phyloP scores from a whole-genome alignment of 2,113 vertebrate genomes.

The Zingel zingel region DNA sequence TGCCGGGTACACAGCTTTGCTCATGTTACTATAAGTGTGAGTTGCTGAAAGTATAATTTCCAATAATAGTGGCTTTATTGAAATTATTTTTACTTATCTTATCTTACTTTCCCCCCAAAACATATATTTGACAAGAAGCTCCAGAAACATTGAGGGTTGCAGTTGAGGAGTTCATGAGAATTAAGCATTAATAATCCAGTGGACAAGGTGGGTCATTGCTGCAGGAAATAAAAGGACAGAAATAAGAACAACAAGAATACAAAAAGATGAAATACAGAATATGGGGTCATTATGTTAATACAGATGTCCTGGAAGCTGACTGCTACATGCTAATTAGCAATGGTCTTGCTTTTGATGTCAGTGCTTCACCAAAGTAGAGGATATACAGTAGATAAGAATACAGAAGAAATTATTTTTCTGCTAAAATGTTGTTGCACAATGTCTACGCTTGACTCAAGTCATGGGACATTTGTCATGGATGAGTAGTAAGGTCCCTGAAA shows the following conservation, averaged over 20 bases:
- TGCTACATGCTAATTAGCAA: conserved; percentile 8
- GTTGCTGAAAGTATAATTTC: conserved; percentile 6
- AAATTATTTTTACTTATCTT: no score
- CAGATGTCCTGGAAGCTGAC: neutral
- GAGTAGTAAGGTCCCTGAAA: neutral
- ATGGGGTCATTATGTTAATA: neutral
- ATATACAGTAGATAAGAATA: conserved; percentile 3
- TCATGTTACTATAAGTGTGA: conserved; percentile 3
- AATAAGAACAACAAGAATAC: conserved; percentile 2
- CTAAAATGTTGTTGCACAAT: neutral
- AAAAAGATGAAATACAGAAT: conserved; percentile 2
- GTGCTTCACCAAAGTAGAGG: neutral
- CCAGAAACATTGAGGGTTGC: neutral
- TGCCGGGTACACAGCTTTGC: neutral
- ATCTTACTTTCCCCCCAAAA: neutral
- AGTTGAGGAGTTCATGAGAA: conserved; percentile 15
- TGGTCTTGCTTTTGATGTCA: conserved; percentile 6
- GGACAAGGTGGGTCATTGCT: conserved; percentile 6
- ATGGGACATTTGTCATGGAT: neutral
- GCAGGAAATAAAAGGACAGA: conserved; percentile 11
- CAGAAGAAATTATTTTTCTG: neutral
- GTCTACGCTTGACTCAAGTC: neutral
- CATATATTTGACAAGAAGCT: neutral
- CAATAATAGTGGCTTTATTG: conserved; percentile 3
- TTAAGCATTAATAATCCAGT: conserved; percentile 32